phyloP scores from a whole-genome alignment of 2,888 invertebrate genomes.

The Idaea dimidiata region DNA sequence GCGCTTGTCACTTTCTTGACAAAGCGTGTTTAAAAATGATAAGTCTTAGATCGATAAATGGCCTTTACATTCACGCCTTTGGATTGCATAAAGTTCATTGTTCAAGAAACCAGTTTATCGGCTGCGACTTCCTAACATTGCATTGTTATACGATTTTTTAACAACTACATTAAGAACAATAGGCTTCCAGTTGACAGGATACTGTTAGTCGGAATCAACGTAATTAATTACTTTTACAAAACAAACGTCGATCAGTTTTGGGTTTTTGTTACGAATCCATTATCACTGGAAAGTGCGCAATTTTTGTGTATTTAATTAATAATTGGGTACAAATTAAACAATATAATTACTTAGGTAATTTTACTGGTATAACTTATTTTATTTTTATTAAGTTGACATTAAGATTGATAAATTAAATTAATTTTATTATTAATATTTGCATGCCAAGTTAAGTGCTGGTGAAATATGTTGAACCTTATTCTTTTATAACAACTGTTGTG shows the following conservation, averaged over 20 bases:
- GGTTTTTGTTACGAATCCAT: not conserved
- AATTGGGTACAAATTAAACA: not conserved
- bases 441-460: too few relatives aligned
- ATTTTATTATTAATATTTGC: too few relatives aligned
- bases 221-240: not conserved
- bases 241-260: not conserved
- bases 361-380: too few relatives aligned
- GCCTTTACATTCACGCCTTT: not conserved
- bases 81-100: conserved; percentile 12
- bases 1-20: not conserved
- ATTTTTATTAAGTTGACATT: too few relatives aligned
- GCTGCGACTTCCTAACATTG: conserved; percentile 22
- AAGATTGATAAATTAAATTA: too few relatives aligned
- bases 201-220: not conserved
- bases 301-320: not conserved
- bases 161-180: conserved; percentile 22
- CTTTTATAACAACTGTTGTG: too few relatives aligned
- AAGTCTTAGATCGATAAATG: not conserved
- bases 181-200: conserved; percentile 6
- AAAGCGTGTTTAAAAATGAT: not conserved
- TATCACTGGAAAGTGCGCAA: not conserved
- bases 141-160: conserved; percentile 15
- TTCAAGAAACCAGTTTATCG: conserved; percentile 12
- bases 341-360: too few relatives aligned
- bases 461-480: too few relatives aligned